Percentiles rank a stretch among this genome's conserved stretches.
Conservation (phyloP, 2,888 invertebrate genomes). For the Malthinus flaveolus region DNA sequence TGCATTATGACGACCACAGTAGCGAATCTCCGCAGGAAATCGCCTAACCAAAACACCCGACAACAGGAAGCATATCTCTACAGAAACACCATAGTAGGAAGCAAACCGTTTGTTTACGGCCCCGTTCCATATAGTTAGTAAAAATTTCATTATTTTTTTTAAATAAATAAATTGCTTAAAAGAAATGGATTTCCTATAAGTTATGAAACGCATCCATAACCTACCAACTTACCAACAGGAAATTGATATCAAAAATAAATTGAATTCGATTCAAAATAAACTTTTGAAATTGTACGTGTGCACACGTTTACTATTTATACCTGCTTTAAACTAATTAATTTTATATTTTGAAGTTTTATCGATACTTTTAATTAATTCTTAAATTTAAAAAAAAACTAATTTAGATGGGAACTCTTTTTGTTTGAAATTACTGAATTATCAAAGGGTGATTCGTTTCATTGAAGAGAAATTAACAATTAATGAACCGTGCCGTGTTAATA, state of each 20-base stretch:
- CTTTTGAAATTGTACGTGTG: no score
- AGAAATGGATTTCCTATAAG: slow-evolving; percentile 3
- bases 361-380: no score
- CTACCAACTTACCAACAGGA: background rate
- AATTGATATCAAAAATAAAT: slow-evolving; percentile 6
- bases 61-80: slow-evolving; percentile 42
- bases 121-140: slow-evolving; percentile 79
- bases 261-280: background rate
- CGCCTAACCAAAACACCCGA: slow-evolving; percentile 39
- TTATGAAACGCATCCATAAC: background rate
- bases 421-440: no score
- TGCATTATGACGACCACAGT: slow-evolving; percentile 21
- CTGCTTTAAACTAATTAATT: no score
- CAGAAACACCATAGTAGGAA: slow-evolving; percentile 54
- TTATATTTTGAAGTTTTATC: no score
- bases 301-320: no score
- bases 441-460: no score
- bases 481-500: no score
- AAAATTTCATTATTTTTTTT: slow-evolving; percentile 24
- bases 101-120: slow-evolving; percentile 74
- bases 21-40: slow-evolving; percentile 45
- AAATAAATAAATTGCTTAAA: slow-evolving; percentile 1
- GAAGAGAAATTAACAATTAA: no score
- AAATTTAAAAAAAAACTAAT: no score
- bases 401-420: no score